phyloP scores from a whole-genome alignment of 2,113 vertebrate genomes.

The Ursus arctos region DNA sequence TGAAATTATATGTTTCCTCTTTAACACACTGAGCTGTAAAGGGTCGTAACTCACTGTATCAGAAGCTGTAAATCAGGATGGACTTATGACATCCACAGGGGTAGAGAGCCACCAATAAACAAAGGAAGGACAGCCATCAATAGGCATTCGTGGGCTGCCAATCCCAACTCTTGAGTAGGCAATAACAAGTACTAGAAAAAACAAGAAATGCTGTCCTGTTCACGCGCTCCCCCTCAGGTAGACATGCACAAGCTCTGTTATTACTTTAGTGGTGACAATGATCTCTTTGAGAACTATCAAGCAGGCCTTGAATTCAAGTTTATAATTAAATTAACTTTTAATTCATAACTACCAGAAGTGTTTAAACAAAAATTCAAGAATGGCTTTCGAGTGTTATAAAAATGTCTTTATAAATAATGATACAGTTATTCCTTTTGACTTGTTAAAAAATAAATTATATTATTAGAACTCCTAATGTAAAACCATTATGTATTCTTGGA shows the following conservation, averaged over 20 bases:
- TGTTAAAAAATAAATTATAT: background rate
- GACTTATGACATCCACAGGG: conserved; percentile 67
- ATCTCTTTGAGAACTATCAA: background rate
- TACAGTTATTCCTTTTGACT: background rate
- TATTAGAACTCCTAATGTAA: background rate
- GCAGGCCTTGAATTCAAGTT: background rate
- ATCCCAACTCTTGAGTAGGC: conserved; percentile 72
- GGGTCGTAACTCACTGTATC: conserved; percentile 42
- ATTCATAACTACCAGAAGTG: background rate
- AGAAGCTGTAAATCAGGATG: conserved; percentile 58
- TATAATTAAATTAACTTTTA: background rate
- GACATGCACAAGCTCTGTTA: background rate
- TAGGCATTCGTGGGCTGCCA: conserved; percentile 75
- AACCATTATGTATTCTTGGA: background rate
- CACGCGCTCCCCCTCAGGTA: background rate
- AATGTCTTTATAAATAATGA: background rate
- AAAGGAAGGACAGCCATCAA: conserved; percentile 73
- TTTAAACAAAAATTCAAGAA: background rate
- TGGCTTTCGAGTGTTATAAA: background rate
- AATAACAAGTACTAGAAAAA: conserved; percentile 15
- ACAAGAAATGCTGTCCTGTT: conserved; percentile 58
- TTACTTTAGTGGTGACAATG: conserved; percentile 45
- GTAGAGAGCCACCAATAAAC: conserved; percentile 66
- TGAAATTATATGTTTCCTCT: conserved; percentile 70
- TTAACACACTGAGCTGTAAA: conserved; percentile 67